Conservation (phyloP, 2,113 vertebrate genomes). For the Petrocephalus zakoni region DNA sequence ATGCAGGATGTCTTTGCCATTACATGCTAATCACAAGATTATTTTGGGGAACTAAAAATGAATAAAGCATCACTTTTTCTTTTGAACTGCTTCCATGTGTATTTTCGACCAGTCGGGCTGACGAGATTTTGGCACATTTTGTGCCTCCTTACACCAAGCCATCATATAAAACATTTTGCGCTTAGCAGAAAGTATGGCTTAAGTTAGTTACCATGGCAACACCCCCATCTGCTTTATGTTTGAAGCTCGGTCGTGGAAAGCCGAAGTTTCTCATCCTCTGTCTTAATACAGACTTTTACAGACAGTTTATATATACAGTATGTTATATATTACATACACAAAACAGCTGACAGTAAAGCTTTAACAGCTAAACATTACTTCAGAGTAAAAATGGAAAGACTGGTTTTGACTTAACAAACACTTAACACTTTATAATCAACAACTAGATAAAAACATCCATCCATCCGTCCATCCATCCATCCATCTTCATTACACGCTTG, state of each 20-base stretch:
- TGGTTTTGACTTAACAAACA: not conserved
- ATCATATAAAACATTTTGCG: slow-evolving; percentile 50
- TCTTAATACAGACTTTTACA: not conserved
- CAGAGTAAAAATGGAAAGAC: not conserved
- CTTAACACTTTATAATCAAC: not conserved
- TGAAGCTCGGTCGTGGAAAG: not conserved
- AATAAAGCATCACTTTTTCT: not conserved
- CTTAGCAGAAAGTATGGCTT: slow-evolving; percentile 48
- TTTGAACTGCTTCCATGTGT: not conserved
- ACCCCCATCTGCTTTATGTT: slow-evolving; percentile 8
- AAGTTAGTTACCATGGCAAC: slow-evolving; percentile 57
- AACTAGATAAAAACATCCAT: not conserved
- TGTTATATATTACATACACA: not conserved
- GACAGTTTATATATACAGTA: not conserved
- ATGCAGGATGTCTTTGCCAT: not conserved
- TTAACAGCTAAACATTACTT: not conserved
- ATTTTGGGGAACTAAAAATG: not conserved
- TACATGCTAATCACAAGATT: not conserved
- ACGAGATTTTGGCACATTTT: slow-evolving; percentile 15
- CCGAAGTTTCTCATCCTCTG: not conserved
- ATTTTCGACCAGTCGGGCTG: not conserved
- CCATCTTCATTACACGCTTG: not conserved
- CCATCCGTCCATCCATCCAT: not conserved
- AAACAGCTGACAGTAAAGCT: not conserved
- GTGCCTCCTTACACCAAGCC: slow-evolving; percentile 35